A percentile compares a stretch with the other conserved stretches of the same genome.
Evolutionary conservation across 2,797 vertebrate genomes (phyloP).

Genomic region (Pteropus rufus): DNA sequence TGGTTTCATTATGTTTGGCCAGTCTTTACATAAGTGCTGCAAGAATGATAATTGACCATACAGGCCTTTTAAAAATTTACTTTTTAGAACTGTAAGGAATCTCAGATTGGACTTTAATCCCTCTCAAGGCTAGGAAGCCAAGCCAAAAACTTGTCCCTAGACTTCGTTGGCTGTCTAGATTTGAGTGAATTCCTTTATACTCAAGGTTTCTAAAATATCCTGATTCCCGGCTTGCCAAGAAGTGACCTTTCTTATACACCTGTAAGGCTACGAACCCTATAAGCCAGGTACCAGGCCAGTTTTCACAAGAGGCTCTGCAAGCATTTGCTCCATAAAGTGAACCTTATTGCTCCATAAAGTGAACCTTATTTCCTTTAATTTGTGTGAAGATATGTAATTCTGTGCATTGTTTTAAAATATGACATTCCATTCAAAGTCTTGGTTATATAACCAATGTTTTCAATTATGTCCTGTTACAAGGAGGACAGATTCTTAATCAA

Average conservation of each 20-base stretch:
- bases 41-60: not conserved
- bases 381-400: not conserved
- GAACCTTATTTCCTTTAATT: not conserved
- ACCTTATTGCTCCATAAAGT: not conserved
- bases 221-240: not conserved
- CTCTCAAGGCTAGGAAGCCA: not conserved
- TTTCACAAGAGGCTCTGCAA: not conserved
- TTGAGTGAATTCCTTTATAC: not conserved
- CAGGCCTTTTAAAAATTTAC: not conserved
- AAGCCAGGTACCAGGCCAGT: not conserved
- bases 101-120: not conserved
- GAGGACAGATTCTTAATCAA: not conserved
- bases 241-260: not conserved
- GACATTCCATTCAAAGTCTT: not conserved
- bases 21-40: not conserved
- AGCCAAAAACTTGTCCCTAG: not conserved
- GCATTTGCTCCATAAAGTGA: not conserved
- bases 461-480: not conserved
- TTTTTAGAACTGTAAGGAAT: not conserved
- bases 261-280: not conserved
- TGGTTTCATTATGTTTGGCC: not conserved
- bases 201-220: not conserved
- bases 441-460: not conserved
- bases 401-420: not conserved
- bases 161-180: not conserved